Conservation (phyloP, 2,113 vertebrate species). For the Passerina amoena region DNA sequence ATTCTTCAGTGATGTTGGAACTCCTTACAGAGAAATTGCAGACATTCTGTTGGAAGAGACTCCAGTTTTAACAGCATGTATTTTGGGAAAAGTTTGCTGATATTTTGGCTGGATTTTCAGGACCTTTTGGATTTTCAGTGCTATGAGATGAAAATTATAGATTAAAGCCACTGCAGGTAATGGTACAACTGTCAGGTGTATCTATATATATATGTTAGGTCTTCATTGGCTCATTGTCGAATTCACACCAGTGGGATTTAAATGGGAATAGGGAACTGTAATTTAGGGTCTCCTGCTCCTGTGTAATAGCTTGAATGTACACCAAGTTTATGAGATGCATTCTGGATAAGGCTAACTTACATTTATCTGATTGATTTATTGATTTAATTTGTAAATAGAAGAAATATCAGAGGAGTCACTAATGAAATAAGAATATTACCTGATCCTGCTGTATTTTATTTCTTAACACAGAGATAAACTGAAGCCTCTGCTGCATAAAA, state of each 20-base stretch:
- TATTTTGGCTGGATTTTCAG: not conserved
- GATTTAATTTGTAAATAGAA: not conserved
- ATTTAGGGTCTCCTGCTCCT: not conserved
- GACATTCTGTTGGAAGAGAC: not conserved
- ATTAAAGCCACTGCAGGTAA: not conserved
- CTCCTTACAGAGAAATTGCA: not conserved
- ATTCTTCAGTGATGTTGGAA: not conserved
- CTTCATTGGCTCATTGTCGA: not conserved
- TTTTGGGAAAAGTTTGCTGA: not conserved
- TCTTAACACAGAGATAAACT: not conserved
- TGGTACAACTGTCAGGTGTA: not conserved
- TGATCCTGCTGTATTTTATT: not conserved
- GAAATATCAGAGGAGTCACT: not conserved
- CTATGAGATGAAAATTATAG: not conserved
- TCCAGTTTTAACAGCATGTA: rapidly evolving
- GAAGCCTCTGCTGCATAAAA: not conserved
- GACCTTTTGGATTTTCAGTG: not conserved
- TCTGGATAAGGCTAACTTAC: not conserved
- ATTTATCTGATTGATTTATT: not conserved
- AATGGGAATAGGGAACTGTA: not conserved
- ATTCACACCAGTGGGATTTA: not conserved
- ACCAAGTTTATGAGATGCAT: not conserved
- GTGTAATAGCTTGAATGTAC: rapidly evolving
- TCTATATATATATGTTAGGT: not conserved
- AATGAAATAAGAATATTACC: not conserved